These are phyloP conservation scores for Acanthosepion lycidas DNA, from an alignment of 2,888 invertebrate species.

Conservation along the genomic window DNA sequence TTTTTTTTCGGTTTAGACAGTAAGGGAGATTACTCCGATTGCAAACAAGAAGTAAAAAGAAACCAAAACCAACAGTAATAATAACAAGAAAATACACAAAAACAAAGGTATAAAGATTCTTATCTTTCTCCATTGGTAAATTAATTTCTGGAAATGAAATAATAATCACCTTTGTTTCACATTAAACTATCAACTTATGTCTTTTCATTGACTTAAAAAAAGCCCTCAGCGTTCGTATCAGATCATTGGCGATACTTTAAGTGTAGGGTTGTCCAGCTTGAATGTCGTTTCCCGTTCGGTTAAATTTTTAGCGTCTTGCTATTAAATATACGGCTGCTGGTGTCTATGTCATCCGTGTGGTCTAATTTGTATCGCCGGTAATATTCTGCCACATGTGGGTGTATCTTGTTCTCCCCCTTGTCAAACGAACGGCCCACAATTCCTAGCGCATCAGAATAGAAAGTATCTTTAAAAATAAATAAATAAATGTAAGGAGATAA, in stretches of 20 bases:
- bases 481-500: background rate
- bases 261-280: background rate
- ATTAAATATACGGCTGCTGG: background rate
- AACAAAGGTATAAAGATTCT: background rate
- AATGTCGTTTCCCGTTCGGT: background rate
- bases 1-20: no score
- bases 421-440: background rate
- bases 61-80: no score
- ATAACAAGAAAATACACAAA: no score
- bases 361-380: background rate
- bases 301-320: background rate
- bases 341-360: background rate
- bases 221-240: background rate
- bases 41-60: no score
- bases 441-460: background rate
- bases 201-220: background rate
- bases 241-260: background rate
- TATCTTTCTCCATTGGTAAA: background rate
- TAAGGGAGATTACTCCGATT: no score
- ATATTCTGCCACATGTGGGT: background rate
- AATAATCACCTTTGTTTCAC: background rate
- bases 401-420: background rate
- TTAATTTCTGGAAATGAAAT: slow-evolving; percentile 2
- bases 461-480: background rate
- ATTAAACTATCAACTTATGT: background rate